Evolutionary conservation across 2,113 vertebrate species (phyloP), one percentile per base, ranked within the genome.

Genomic region (Triplophysa rosa): DNA sequence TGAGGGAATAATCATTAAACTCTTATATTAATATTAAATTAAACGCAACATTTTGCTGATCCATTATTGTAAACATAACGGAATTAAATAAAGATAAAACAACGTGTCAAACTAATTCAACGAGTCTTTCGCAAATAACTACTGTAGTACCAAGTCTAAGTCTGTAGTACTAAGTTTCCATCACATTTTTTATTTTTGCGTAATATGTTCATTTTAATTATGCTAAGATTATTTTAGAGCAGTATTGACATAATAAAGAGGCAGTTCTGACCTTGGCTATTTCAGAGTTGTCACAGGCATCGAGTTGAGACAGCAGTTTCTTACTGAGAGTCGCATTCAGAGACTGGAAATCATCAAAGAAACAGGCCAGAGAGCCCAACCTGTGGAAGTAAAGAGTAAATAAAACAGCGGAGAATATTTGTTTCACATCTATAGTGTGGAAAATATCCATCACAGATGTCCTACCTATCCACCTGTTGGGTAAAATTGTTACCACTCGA

Each of bases 341-440:
- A 0, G 85, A 33, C 58, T 80, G 66, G n/a, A 56, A 10, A 0
- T 80, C 24, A 0, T 84, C 24, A 29, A 71, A 89, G 79, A 82
- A 87, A 85, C 91, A 93, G 66, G 80, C 79, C 68, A 93, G 80
- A 26, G 71, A 56, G 42, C 91, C 89, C 0, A 93, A 82, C n/a
- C 92, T 92, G 77, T 23, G 14, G 42, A 69, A 77, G 24, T 1
- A 26, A 70, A 13, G 67, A 72, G 67, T 19, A 19, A 19, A 69
- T 29, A 9, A 29, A 56, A 21, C 17, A n/a, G 5, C 0, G 13
- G 26, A 14, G 26, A 56, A 56, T n/a, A 33, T 8, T 42, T 10
- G 12, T 42, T 33, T 42, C 5, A n/a, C 0, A 10, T n/a, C 8
- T 40, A n/a, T 8, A 12, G n/a, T 45, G 40, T 16, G 0, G 1